Base-by-base conservation (phyloP, 2,113 vertebrate species). In the Shinisaurus crocodilurus region DNA sequence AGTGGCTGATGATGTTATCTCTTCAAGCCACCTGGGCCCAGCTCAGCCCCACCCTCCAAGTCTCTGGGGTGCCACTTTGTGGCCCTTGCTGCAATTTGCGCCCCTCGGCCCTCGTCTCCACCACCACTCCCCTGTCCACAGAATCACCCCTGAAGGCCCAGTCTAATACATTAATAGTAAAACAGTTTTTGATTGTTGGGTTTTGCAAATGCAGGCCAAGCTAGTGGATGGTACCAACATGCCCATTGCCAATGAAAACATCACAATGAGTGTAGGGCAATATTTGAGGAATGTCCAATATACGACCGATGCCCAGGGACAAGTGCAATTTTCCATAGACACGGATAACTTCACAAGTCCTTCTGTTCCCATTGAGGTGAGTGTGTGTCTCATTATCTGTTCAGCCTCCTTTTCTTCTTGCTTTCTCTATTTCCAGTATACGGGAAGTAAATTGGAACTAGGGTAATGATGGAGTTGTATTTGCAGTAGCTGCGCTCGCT, bases 291-390 rank as follows among this genome's bases (percentile, higher is more conserved):
- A 70, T 15, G 89, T n/a, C 74, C 97, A 97, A 34, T 94, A 95
- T 16, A 97, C 95, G 7, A 98, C 97, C 0, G 94, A 97, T 34
- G 92, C 96, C 37, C 77, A 95, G 2, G 97, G 97, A 27, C 90
- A 94, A 15, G 95, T 79, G 1, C 91, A 92, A 72, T 97, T 98
- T 94, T 97, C 96, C 60, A 96, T 98, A 76, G 85, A 96, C 76
- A 97, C 97, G 37, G 79, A 89, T 0, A 65, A 43, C 6, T 67
- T 97, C 8, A 76, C 27, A 6, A 76, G 82, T 7, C 57, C 90
- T 20, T 95, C 92, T 48, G 82, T 98, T 79, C 89, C 84, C 29
- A 54, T 98, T 18, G 86, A 6, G 88, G 97, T 98, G 87, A 97
- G 96, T 95, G 29, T 23, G 25, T 60, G 10, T 60, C 13, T 60